Evolutionary conservation across 2,888 invertebrate species (phyloP).

Genomic region (Dasysyrphus tricinctus): DNA sequence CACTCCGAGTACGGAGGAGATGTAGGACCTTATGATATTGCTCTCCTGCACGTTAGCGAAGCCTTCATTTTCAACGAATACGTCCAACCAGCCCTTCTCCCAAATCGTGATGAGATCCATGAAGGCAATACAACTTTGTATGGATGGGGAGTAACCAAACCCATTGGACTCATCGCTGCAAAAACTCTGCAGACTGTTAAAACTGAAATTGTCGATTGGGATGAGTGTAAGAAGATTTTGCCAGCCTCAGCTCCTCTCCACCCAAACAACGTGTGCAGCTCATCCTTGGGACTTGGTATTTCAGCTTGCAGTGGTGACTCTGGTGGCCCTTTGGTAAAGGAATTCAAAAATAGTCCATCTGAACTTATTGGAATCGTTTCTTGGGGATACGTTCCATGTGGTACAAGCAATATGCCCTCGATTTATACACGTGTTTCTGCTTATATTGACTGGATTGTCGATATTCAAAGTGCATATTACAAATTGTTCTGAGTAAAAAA

Average conservation of each 20-base stretch:
- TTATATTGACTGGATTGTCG: conserved; percentile 82
- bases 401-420: conserved; percentile 81
- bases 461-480: conserved; percentile 78
- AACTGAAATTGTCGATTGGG: conserved; percentile 79
- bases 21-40: conserved; percentile 85
- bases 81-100: conserved; percentile 82
- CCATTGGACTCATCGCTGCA: conserved; percentile 75
- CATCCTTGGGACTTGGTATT: conserved; percentile 81
- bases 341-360: conserved; percentile 65
- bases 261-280: conserved; percentile 83
- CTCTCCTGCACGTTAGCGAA: conserved; percentile 82
- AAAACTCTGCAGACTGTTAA: conserved; percentile 79
- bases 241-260: conserved; percentile 79
- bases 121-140: conserved; percentile 80
- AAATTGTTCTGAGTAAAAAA: conserved; percentile 75
- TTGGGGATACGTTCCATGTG: conserved; percentile 85
- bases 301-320: conserved; percentile 84
- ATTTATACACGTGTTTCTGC: conserved; percentile 83
- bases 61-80: conserved; percentile 79
- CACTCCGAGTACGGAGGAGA: conserved; percentile 81
- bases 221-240: conserved; percentile 77
- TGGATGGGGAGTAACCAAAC: conserved; percentile 83
- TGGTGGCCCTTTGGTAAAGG: conserved; percentile 81
- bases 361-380: conserved; percentile 84
- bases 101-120: conserved; percentile 78